phyloP scores from a whole-genome alignment of 2,888 invertebrate genomes.

The Ormyrus nitidulus region DNA sequence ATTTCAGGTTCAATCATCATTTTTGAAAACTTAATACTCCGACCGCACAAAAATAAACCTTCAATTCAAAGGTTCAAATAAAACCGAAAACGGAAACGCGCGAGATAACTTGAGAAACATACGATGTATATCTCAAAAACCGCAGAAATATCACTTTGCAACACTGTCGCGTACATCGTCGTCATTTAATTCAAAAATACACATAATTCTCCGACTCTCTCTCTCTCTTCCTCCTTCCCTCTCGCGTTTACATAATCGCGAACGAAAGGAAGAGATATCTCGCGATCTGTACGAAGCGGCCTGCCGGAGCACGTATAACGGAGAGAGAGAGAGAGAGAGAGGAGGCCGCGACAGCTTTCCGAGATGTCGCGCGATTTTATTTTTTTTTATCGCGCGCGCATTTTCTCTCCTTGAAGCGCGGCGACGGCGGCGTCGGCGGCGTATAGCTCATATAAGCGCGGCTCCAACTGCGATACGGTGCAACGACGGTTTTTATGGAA shows the following conservation, averaged over 20 bases:
- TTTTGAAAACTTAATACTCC: neutral
- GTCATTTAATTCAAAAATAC: neutral
- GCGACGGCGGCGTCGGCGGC: neutral
- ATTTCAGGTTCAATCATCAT: neutral
- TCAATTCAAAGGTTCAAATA: neutral
- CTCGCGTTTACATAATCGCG: neutral
- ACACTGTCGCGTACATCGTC: neutral
- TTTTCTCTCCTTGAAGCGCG: neutral
- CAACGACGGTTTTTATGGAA: slow-evolving; percentile 56
- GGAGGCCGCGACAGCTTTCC: no score
- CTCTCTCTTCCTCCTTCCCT: neutral
- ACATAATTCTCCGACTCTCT: neutral
- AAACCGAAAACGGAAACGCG: neutral
- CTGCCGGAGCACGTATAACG: neutral
- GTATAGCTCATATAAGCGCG: neutral
- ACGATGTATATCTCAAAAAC: slow-evolving; percentile 9
- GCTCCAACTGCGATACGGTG: slow-evolving; percentile 6
- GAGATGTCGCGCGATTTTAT: neutral
- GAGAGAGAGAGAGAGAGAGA: no score
- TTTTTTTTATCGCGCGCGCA: slow-evolving; percentile 1
- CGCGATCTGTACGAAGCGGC: neutral
- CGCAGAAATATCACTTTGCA: neutral
- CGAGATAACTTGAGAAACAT: neutral
- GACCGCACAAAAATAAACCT: neutral
- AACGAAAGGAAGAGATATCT: slow-evolving; percentile 10